phyloP scores from a whole-genome alignment of 2,113 vertebrate species.

The Lophotis ruficrista region DNA sequence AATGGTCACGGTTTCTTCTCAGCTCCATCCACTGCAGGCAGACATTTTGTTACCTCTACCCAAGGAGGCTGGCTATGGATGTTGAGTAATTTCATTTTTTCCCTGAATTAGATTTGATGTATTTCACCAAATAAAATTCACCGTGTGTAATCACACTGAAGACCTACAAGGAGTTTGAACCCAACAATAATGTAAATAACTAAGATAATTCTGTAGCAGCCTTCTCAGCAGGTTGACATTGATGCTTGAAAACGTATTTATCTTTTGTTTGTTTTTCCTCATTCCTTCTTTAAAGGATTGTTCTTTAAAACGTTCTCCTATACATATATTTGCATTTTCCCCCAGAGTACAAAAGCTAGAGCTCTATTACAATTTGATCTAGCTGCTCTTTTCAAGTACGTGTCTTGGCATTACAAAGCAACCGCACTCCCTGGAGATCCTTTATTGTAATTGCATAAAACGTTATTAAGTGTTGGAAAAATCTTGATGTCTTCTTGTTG shows the following conservation, averaged over 20 bases:
- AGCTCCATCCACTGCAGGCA: background rate
- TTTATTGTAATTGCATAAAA: background rate
- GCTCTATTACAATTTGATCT: background rate
- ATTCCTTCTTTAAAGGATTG: background rate
- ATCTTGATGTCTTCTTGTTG: background rate
- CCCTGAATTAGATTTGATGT: background rate
- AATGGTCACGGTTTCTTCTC: background rate
- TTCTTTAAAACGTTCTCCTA: background rate
- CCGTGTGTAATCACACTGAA: background rate
- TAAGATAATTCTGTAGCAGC: background rate
- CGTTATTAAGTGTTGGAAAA: slow-evolving; percentile 27
- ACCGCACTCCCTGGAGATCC: background rate
- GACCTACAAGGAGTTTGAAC: background rate
- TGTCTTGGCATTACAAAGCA: slow-evolving; percentile 18
- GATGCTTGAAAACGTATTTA: background rate
- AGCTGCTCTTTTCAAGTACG: background rate
- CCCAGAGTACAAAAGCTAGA: background rate
- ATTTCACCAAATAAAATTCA: background rate
- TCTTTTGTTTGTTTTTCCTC: background rate
- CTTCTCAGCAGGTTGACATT: background rate
- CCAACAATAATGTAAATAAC: background rate
- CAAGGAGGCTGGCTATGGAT: background rate
- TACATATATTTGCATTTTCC: background rate
- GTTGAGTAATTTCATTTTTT: rapidly evolving
- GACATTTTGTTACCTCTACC: background rate